Conservation (phyloP, 2,888 invertebrate species). For the Spodoptera picta region DNA sequence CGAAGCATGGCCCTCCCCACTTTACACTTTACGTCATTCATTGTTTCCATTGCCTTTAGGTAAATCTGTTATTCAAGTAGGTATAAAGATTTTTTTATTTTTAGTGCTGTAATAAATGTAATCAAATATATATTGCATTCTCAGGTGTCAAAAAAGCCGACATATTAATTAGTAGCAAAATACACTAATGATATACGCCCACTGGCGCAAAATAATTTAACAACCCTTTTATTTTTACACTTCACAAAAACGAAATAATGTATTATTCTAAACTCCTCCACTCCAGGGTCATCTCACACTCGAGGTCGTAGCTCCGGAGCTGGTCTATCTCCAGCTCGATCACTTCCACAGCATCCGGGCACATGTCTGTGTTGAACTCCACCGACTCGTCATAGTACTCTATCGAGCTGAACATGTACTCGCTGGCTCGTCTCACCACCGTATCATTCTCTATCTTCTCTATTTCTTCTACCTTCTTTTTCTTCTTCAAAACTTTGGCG, state of each 20-base stretch:
- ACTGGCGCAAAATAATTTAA: no score
- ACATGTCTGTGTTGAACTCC: constrained; percentile 61
- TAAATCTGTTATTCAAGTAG: no score
- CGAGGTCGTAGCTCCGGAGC: constrained; percentile 72
- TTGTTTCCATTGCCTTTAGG: no score
- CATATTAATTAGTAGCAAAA: no score
- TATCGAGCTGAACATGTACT: constrained; percentile 76
- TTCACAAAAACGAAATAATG: neutral
- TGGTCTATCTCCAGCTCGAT: constrained; percentile 70
- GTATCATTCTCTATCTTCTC: constrained; percentile 41
- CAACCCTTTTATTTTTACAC: no score
- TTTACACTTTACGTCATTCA: no score
- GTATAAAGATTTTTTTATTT: no score
- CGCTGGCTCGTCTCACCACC: constrained; percentile 62
- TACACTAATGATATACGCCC: no score
- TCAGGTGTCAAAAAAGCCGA: no score
- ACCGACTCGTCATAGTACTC: constrained; percentile 78
- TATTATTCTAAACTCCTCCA: constrained; percentile 72
- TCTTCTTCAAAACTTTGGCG: neutral
- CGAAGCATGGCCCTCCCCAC: no score
- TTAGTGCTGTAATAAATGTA: no score
- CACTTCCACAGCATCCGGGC: constrained; percentile 69
- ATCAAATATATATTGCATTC: no score
- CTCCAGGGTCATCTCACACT: constrained; percentile 70
- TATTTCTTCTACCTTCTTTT: neutral